Base-by-base conservation (phyloP, 2,797 vertebrate genomes). In the Linurgus olivaceus region DNA sequence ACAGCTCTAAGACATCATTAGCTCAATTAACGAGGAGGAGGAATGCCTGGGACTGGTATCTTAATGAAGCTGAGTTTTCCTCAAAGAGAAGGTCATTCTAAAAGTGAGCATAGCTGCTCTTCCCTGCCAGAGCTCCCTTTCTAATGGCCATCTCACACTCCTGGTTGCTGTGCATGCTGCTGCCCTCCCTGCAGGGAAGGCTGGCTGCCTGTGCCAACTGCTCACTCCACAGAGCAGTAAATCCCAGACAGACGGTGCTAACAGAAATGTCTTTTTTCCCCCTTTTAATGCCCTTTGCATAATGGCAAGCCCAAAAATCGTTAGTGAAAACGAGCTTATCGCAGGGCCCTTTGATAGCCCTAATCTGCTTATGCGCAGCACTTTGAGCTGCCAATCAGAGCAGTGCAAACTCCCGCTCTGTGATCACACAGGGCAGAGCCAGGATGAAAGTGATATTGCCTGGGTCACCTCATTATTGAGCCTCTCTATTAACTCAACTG, bases 251-350 rank as follows among this genome's bases (percentile, higher is more conserved):
- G 96, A 94, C 84, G 76, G 92, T 65, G 92, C 66, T 89, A 95
- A 93, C 42, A 5, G 89, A 96, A 97, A 96, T 89, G 87, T 91
- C 96, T 96, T 92, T 94, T 54, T 20, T 23, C 58, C 58, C 47
- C 42, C 59, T 92, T 96, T 93, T 95, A 97, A 97, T 96, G 92
- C 93, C 95, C 93, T 97, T 95, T 97, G 96, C 95, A 96, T 96
- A 97, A 96, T 84, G 88, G 90, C 90, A 95, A 96, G 83, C 87
- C 92, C 96, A 88, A 86, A 96, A 96, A 94, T 96, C 77, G 58
- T 96, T 96, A 96, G 93, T 84, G 96, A 95, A 97, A 96, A 96
- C 91, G 83, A 97, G 97, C 96, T 97, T 97, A 97, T 96, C 71
- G 23, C 78, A 92, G 77, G 94, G 92, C 89, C 82, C 94, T 97